Evolutionary conservation across 2,113 vertebrate genomes (phyloP), one percentile per base, ranked within the genome.

Genomic region (Chrysochloris asiatica): DNA sequence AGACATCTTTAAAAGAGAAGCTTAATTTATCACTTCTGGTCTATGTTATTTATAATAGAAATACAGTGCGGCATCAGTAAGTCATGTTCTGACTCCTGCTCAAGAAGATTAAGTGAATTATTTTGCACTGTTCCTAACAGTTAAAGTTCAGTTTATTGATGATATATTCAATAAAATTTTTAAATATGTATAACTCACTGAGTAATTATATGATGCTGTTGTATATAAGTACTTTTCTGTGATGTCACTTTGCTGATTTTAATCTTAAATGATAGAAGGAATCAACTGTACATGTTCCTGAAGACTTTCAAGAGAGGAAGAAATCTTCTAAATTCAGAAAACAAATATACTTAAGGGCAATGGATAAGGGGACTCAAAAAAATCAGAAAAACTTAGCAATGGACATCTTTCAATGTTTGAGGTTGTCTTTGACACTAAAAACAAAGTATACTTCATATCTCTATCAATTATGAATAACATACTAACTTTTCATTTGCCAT

Each of bases 81-180:
- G 6, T 76, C 10, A 1, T 65, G 4, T 81, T 82, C 59, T 72
- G 36, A 2, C 6, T 85, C 30, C 43, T 6, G 48, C 30, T 86
- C 67, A 79, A 50, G 12, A 26, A 69, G n/a, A 84, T 19, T 24
- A 54, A 54, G 6, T 9, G 13, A 78, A 33, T 76, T 78, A 36
- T 30, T n/a, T 69, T 76, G 67, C 67, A 89, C 4, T 56, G 30
- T 41, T 6, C 65, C 78, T 77, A 67, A 28, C 59, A 78, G 59
- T 63, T 54, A 26, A 69, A 61, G 30, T 81, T 91, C 69, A 95
- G 28, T 11, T 90, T 36, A 80, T 14, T 17, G 10, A 28, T 61
- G 36, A 79, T 48, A 84, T 81, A 87, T 47, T 91, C 78, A 89
- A 47, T 63, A 95, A 65, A 86, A 8, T 26, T 86, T 89, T 86